Base-by-base conservation (phyloP, 2,888 invertebrate genomes). In the Trissoscelio sp. region DNA sequence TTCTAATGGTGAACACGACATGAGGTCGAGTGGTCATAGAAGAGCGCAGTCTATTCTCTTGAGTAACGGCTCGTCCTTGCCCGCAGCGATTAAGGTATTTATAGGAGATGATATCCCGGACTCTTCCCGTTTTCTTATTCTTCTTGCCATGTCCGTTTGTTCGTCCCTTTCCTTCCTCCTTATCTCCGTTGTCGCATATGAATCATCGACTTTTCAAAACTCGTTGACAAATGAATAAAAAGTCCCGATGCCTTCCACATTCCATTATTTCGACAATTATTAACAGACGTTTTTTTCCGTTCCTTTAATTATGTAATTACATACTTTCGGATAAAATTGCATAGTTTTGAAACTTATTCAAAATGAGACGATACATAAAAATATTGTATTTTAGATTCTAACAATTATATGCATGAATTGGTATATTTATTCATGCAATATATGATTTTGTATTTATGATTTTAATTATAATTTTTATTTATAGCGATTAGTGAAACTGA, bases 91-190 rank as follows among this genome's bases (percentile, higher is more conserved):
- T 79, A 81, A 83, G 84, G 87, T 91, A 91, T 91, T 91, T 90
- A 91, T 91, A 90, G 91, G 85, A 86, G 91, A 91, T 90, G 90
- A 90, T 91, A 91, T 86, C 88, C 88, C 84, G 87, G 88, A 87
- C 87, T 86, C 77, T 69, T 84, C 80, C 39, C 55, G 82, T 83
- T 83, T 84, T 83, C 58, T 78, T 81, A 73, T 82, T 77, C 78
- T 78, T 81, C 83, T 75, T 74, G 62, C 55, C 48, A 58, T 81
- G 66, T 66, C 53, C 72, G 78, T 31, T 64, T 69, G 31, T 72
- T 66, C 62, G 57, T 64, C 73, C 60, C 64, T 64, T 81, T 81
- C 78, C 73, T 42, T 67, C 64, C 34, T 81, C 70, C 31, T 67
- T 60, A 83, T 82, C 79, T 81, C 55, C 80, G 57, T 72, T 81